Evolutionary conservation across 2,888 invertebrate species (phyloP), one percentile per base, ranked within the genome.

Genomic region (Pterobdella sp.): DNA sequence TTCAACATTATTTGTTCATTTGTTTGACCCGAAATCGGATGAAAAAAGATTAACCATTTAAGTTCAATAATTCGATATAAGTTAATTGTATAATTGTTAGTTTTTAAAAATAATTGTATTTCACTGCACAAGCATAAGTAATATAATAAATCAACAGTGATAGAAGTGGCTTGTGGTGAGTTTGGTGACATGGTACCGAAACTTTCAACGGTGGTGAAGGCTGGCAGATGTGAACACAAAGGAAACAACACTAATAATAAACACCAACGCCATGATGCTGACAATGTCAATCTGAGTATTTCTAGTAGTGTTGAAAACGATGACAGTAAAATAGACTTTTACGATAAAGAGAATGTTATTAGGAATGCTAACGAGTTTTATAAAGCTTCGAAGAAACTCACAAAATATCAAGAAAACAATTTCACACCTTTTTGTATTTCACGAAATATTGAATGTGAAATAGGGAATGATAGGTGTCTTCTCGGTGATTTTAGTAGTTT

Each of bases 131-230:
- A 42, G 10, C 49, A 7, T 22, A 42, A 42, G 10, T 22, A 42
- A 7, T 22, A 68, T 42, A 14, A 32, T n/a, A n/a, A n/a, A n/a
- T n/a, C n/a, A 29, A 29, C 84, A 94, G 94, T 93, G 78, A 89
- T 94, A 87, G 94, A 94, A 85, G 90, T 94, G 4, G 91, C 94
- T 0, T 90, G 91, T 68, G 93, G 93, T 1, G 93, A 94, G 81
- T 90, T 93, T 80, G 89, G 88, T 0, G 88, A 84, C 87, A 78
- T 87, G 88, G 85, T 91, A 31, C 89, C 91, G 80, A 90, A 90
- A 81, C 85, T 93, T 89, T 84, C 90, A 87, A 77, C 86, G 88
- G 84, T 87, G 88, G 79, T 74, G 10, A 72, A 69, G 69, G 34
- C 66, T n/a, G 68, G 68, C 32, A 56, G 70, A 22, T 74, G 74